Percentiles rank a stretch among this genome's conserved stretches.
Conservation (phyloP, 2,113 vertebrate genomes). For the Ameiurus melas region DNA sequence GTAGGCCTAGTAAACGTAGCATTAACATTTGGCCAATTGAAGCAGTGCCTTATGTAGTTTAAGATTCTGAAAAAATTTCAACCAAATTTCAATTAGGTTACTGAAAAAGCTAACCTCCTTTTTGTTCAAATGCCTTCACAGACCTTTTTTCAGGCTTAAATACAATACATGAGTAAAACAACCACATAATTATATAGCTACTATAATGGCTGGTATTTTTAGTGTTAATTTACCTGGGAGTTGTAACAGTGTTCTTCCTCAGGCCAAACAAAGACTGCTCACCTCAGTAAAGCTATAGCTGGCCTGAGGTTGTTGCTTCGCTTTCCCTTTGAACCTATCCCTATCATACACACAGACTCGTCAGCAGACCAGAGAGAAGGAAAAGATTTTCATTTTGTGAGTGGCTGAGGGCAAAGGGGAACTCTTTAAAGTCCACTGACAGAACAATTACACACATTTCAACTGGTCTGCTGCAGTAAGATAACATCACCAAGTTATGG, state of each 20-base stretch:
- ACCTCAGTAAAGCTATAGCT: conserved; percentile 47
- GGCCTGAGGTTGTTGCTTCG: conserved; percentile 67
- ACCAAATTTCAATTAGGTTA: background rate
- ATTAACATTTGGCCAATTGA: background rate
- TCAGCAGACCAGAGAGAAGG: conserved; percentile 66
- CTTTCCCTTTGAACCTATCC: conserved; percentile 82
- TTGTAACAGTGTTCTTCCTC: conserved; percentile 47
- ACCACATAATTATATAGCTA: background rate
- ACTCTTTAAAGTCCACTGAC: conserved; percentile 76
- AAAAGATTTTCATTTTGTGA: conserved; percentile 88
- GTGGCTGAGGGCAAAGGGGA: conserved; percentile 77
- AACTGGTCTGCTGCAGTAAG: conserved; percentile 63
- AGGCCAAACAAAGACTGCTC: conserved; percentile 26
- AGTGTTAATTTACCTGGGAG: conserved; percentile 27
- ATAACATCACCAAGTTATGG: conserved; percentile 72
- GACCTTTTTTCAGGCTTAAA: background rate
- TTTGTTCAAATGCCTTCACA: background rate
- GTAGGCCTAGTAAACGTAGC: background rate
- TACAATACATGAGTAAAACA: background rate
- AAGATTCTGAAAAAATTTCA: background rate
- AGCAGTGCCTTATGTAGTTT: background rate
- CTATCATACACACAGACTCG: conserved; percentile 77
- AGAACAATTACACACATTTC: conserved; percentile 82
- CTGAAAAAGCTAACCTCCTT: background rate
- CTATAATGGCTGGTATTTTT: background rate